These are phyloP conservation scores for Tipula vernalis DNA, from an alignment of 2,888 invertebrate genomes.

Conservation along the genomic window DNA sequence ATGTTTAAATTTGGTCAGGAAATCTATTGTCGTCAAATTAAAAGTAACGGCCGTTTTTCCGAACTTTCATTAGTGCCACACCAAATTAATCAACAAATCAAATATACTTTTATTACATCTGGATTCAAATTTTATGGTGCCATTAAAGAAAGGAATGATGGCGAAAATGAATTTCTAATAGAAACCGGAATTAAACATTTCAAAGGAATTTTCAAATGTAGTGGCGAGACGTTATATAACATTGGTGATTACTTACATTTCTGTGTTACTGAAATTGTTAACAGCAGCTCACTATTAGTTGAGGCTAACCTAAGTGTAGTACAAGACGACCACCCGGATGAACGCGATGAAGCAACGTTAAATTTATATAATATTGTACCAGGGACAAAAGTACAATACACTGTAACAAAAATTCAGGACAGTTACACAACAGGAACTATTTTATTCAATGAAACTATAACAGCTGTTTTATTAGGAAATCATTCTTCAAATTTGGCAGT, in stretches of 20 bases:
- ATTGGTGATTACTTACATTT: background rate
- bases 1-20: background rate
- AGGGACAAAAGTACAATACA: conserved; percentile 31
- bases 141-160: background rate
- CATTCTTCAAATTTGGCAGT: background rate
- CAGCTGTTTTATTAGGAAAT: background rate
- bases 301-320: background rate
- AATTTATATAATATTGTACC: conserved; percentile 37
- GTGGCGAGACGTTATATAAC: background rate
- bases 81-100: background rate
- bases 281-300: background rate
- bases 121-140: background rate
- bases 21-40: background rate
- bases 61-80: background rate
- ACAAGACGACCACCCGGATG: conserved; percentile 12
- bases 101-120: background rate
- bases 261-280: background rate
- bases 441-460: conserved; percentile 20
- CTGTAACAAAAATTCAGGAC: conserved; percentile 30
- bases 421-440: conserved; percentile 38
- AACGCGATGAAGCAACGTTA: conserved; percentile 25
- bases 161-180: background rate
- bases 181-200: background rate
- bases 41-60: background rate
- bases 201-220: background rate